phyloP scores from a whole-genome alignment of 2,797 vertebrate genomes.

The Cynopterus sphinx region DNA sequence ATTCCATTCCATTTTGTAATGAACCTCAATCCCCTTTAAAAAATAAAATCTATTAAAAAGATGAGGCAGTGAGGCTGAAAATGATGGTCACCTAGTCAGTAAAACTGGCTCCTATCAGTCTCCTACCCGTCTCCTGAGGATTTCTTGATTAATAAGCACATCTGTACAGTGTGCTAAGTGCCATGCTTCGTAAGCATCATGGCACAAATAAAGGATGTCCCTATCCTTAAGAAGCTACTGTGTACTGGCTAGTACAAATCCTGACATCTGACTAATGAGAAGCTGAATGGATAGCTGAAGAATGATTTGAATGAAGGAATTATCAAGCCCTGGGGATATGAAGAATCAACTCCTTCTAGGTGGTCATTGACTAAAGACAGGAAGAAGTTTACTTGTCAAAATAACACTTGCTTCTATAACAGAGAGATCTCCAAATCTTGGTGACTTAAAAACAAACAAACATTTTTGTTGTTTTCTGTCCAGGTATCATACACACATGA shows the following conservation, averaged over 20 bases:
- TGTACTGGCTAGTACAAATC: neutral
- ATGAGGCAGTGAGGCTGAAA: neutral
- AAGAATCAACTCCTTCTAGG: neutral
- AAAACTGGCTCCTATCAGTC: neutral
- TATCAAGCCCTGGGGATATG: too few species aligned
- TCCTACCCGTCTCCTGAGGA: neutral
- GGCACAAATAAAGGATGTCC: neutral
- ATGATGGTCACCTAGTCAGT: neutral
- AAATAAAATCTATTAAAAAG: neutral
- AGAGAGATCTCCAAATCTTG: neutral
- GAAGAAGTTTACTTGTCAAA: neutral
- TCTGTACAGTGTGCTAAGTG: neutral
- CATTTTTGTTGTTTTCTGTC: neutral
- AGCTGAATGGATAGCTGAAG: neutral
- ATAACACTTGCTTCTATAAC: neutral
- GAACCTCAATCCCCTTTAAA: neutral
- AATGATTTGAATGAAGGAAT: neutral
- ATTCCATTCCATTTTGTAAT: neutral
- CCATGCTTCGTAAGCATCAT: neutral
- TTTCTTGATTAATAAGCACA: neutral
- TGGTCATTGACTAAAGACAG: neutral
- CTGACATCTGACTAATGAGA: neutral
- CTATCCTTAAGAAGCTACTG: neutral
- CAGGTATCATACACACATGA: neutral
- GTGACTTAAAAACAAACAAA: neutral